Evolutionary conservation across 1,140 invertebrate genomes (phyloP).

Genomic region (Neodiprion virginianus): DNA sequence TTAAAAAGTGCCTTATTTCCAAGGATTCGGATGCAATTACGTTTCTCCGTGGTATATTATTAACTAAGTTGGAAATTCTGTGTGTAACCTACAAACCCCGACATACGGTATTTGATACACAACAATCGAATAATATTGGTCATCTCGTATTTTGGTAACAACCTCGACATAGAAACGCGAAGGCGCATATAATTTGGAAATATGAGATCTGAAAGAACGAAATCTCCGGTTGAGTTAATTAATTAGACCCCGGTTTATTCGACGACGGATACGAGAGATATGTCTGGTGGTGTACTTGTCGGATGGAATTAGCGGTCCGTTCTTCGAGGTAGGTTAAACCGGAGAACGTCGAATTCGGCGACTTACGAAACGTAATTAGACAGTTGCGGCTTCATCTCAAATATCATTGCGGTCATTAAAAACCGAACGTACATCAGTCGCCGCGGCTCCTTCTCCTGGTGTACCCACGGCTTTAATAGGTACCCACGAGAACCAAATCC

Average conservation of each 20-base stretch:
- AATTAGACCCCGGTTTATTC: not conserved
- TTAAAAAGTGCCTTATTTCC: too few relatives aligned
- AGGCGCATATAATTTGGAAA: not conserved
- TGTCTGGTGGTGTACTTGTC: not conserved
- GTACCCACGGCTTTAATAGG: not conserved
- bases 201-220: not conserved
- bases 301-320: not conserved
- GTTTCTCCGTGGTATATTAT: too few relatives aligned
- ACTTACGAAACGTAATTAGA: not conserved
- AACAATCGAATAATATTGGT: too few relatives aligned
- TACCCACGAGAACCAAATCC: not conserved
- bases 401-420: conserved; percentile 6
- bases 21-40: too few relatives aligned
- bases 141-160: too few relatives aligned
- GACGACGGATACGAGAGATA: not conserved
- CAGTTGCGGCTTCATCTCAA: not conserved
- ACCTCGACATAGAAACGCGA: not conserved
- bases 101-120: too few relatives aligned
- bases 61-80: too few relatives aligned
- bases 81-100: too few relatives aligned
- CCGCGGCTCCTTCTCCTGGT: not conserved
- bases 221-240: not conserved
- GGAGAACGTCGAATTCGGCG: not conserved
- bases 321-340: not conserved
- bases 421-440: not conserved